Evolutionary conservation across 2,888 invertebrate species (phyloP).

Genomic region (Antitype chi): DNA sequence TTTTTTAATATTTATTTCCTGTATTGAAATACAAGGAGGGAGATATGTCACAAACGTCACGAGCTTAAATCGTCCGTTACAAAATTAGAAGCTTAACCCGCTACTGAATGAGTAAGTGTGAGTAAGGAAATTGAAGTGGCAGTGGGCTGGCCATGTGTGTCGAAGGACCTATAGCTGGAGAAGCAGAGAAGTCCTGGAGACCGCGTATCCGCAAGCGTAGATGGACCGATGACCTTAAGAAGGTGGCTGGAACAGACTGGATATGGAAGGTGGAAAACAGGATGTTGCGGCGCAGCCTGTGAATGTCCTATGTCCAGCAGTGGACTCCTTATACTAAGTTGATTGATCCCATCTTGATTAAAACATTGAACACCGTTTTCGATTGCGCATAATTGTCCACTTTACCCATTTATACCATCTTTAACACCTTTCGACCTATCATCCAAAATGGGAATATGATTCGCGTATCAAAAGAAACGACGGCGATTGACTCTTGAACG

Average conservation of each 20-base stretch:
- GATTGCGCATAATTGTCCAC: conserved; percentile 69
- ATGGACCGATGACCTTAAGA: no score
- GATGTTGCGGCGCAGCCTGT: no score
- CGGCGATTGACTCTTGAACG: conserved; percentile 21
- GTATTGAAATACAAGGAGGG: conserved; percentile 41
- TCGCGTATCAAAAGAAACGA: conserved; percentile 39
- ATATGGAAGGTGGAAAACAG: no score
- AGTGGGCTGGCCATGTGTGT: no score
- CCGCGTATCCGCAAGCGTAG: no score
- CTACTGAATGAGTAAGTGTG: no score
- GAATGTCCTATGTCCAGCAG: no score
- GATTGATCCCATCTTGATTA: conserved; percentile 75
- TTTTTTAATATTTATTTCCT: not conserved
- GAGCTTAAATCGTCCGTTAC: conserved; percentile 75
- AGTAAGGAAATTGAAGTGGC: no score
- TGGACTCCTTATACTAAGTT: no score
- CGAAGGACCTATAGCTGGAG: no score
- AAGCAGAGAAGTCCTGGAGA: no score
- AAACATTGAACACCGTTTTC: conserved; percentile 75
- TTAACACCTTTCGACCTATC: conserved; percentile 29
- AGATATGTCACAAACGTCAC: conserved; percentile 68
- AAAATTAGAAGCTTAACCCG: conserved; percentile 77
- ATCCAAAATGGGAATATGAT: conserved; percentile 35
- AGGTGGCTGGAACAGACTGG: no score
- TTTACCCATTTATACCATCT: conserved; percentile 66